Percentiles rank a stretch among this genome's conserved stretches.
Conservation (phyloP, 1,140 invertebrate species). For the Bombus polaris region DNA sequence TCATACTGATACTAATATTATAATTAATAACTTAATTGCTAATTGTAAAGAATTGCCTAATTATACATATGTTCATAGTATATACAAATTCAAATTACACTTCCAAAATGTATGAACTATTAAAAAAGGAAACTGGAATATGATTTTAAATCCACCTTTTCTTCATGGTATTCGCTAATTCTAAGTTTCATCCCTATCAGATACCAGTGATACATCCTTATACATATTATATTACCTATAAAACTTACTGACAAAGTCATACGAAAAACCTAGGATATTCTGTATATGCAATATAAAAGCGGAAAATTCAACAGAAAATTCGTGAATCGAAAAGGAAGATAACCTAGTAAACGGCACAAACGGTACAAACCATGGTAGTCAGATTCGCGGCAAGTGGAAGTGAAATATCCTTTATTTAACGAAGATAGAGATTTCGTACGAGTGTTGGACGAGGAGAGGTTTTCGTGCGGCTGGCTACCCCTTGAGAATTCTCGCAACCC, state of each 20-base stretch:
- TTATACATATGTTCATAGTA: no score
- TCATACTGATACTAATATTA: background rate
- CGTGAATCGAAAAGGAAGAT: background rate
- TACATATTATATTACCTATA: background rate
- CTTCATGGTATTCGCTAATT: background rate
- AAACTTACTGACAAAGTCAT: background rate
- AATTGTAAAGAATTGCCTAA: background rate
- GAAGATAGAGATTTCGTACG: background rate
- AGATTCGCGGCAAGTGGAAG: no score
- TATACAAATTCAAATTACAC: background rate
- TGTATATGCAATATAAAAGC: background rate
- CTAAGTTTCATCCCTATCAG: background rate
- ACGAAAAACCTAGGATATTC: background rate
- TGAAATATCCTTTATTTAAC: conserved; percentile 23
- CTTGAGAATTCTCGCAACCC: conserved; percentile 39
- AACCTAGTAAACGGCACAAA: conserved; percentile 5
- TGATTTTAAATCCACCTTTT: no score
- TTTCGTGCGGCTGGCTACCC: background rate
- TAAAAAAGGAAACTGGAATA: no score
- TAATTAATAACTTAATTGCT: background rate
- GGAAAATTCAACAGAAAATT: background rate
- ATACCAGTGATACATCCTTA: background rate
- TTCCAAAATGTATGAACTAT: background rate
- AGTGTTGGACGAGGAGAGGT: background rate
- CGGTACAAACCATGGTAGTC: background rate